Conservation (phyloP, 2,888 invertebrate species). For the Neocrepidodera transversa region DNA sequence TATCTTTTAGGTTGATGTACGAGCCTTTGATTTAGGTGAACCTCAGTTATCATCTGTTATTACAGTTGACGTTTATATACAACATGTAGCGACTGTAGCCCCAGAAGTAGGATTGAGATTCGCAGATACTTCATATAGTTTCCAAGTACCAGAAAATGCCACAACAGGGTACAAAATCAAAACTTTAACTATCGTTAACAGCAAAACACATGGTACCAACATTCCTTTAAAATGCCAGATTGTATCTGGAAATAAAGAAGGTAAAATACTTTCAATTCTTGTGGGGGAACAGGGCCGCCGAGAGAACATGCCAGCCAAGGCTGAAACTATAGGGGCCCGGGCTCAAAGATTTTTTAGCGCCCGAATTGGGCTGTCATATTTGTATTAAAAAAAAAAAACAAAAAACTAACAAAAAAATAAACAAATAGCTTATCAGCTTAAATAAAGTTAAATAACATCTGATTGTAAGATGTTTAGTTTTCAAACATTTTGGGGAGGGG, state of each 20-base stretch:
- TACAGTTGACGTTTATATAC: constrained; percentile 82
- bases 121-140: constrained; percentile 84
- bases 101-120: constrained; percentile 84
- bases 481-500: no score
- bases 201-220: constrained; percentile 70
- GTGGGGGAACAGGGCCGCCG: no score
- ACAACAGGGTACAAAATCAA: constrained; percentile 72
- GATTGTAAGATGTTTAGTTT: no score
- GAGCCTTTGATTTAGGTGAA: constrained; percentile 86
- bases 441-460: no score
- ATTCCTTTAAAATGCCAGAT: constrained; percentile 82
- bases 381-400: no score
- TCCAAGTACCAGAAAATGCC: constrained; percentile 82
- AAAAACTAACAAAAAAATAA: no score
- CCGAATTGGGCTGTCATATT: no score
- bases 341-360: no score
- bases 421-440: no score
- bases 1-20: constrained; percentile 73
- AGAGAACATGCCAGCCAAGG: no score
- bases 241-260: constrained; percentile 77
- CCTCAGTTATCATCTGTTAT: constrained; percentile 84
- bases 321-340: no score
- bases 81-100: constrained; percentile 73
- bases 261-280: no score
- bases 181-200: constrained; percentile 77